Base-by-base conservation (phyloP, 2,797 vertebrate species). In the Onychomys arenicola region DNA sequence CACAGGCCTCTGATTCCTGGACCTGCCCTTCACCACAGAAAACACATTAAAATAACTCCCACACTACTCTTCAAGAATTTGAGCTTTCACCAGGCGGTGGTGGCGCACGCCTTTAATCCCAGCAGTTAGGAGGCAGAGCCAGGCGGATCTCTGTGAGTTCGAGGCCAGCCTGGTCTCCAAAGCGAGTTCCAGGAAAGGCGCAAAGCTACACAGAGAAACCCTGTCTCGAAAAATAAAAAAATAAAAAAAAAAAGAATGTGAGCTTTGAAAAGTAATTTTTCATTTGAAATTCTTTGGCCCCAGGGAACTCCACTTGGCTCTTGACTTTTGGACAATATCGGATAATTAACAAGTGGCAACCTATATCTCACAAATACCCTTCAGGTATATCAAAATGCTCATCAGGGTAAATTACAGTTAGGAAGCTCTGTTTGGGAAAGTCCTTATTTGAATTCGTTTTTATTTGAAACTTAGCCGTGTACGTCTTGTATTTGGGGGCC, bases 181-280 rank as follows among this genome's bases (percentile, higher is more conserved):
- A n/a, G n/a, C n/a, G n/a, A n/a, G n/a, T n/a, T n/a, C n/a, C n/a
- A n/a, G n/a, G n/a, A n/a, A n/a, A n/a, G n/a, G n/a, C n/a, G n/a
- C n/a, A n/a, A n/a, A n/a, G n/a, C n/a, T n/a, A n/a, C n/a, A n/a
- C n/a, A n/a, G n/a, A n/a, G n/a, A n/a, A n/a, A n/a, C n/a, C n/a
- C n/a, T n/a, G n/a, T n/a, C n/a, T n/a, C n/a, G n/a, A n/a, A n/a
- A n/a, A n/a, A n/a, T n/a, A n/a, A n/a, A n/a, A n/a, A n/a, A n/a
- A n/a, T n/a, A n/a, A n/a, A n/a, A n/a, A n/a, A n/a, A n/a, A n/a
- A n/a, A 89, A 43, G 25, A 85, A 27, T 25, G 17, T 61, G n/a
- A 80, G 57, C 46, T 84, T 49, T 46, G 86, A 89, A 84, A 73
- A 80, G 4, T 5, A 76, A 34, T 86, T 95, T 89, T 89, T 93